Base-by-base conservation (phyloP, 2,888 invertebrate genomes). In the Calliopum simillimum region DNA sequence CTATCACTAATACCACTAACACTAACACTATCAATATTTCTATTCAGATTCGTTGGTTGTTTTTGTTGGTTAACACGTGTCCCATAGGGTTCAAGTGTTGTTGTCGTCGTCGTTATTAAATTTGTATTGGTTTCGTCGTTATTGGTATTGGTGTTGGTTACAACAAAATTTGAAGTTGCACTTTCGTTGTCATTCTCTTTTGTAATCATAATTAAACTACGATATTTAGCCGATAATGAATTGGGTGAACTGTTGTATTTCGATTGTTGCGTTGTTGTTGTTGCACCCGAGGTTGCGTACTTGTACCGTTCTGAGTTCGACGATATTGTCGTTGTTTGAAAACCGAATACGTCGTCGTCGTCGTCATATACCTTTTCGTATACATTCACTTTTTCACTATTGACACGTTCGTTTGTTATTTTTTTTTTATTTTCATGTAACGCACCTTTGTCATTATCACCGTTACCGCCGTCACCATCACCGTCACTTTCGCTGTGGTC, bases 121-220 rank as follows among this genome's bases (percentile, higher is more conserved):
- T 46, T 70, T 33, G 68, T 65, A 47, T 47, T 47, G 49, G n/a
- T 49, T 41, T 58, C n/a, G 62, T 55, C n/a, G 47, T 63, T 16
- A 44, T 12, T 33, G 64, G 44, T 21, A 47, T 21, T 71, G 69
- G 11, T 23, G 72, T 12, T 62, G 68, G 33, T 33, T 8, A 33
- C 5, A 71, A 72, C 43, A 59, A 59, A 3, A 43, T 33, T 49
- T 65, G 73, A 4, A 14, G 73, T n/a, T 65, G 70, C 71, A 74
- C 72, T 76, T 76, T 78, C 76, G 74, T 76, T 78, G 67, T 41
- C 71, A 68, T 76, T 83, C 86, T 93, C 91, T 88, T 93, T 94
- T 82, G 94, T 94, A 88, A 95, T 95, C 94, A 94, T 94, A 87
- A 95, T 93, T 89, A 94, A 91, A 89, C 94, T 94, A 82, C 93